Percentiles rank a stretch among this genome's conserved stretches.
Evolutionary conservation across 1,140 invertebrate species (phyloP).

Genomic region (Yoshiicerus persimilis): DNA sequence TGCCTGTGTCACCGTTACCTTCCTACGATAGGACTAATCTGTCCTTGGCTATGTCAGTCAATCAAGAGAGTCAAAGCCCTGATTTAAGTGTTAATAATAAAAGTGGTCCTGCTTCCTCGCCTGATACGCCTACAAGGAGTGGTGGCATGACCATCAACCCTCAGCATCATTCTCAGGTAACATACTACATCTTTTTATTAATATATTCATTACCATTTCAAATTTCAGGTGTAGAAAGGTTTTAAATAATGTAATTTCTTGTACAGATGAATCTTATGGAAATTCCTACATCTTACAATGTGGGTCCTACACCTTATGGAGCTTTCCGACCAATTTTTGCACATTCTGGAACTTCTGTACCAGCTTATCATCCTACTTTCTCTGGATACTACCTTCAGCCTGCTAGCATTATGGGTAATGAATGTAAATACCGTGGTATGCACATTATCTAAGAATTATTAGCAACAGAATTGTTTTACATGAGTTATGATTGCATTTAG

Average conservation of each 20-base stretch:
- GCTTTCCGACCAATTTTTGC: slow-evolving; percentile 34
- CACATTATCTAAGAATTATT: background rate
- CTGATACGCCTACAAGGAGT: slow-evolving; percentile 39
- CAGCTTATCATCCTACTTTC: slow-evolving; percentile 34
- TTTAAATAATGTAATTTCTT: background rate
- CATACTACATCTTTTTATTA: too few species aligned
- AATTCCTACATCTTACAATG: slow-evolving; percentile 2
- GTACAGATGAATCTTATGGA: slow-evolving; percentile 27
- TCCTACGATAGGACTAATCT: background rate
- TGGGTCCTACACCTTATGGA: slow-evolving; percentile 37
- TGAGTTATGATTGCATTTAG: background rate
- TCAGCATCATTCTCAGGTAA: slow-evolving; percentile 23
- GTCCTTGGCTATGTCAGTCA: background rate
- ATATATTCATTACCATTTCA: background rate
- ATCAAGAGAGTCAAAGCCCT: background rate
- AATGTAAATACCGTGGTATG: background rate
- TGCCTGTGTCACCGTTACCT: slow-evolving; percentile 21
- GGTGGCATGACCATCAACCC: background rate
- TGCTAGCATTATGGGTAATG: slow-evolving; percentile 33
- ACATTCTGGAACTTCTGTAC: slow-evolving; percentile 29
- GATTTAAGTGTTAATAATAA: background rate
- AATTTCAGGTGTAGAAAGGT: background rate
- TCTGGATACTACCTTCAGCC: slow-evolving; percentile 39
- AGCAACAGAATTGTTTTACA: background rate
- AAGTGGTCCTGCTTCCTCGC: slow-evolving; percentile 28